Conservation (phyloP, 2,888 invertebrate species). For the Cryptus viduatorius region DNA sequence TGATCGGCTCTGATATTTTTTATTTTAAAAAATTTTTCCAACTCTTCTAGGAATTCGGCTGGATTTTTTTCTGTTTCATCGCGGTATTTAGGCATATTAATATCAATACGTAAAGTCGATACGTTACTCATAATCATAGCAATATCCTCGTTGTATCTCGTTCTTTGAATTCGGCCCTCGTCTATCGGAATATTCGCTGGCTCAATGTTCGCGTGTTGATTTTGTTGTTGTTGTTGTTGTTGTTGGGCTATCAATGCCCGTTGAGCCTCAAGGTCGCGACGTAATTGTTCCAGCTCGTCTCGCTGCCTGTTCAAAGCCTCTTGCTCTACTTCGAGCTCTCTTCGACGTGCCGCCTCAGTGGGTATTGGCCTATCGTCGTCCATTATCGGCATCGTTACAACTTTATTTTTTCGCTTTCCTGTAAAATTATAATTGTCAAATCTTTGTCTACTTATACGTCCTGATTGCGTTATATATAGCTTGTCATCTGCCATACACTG, state of each 20-base stretch:
- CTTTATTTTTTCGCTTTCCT: background rate
- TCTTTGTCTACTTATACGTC: background rate
- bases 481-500: conserved; percentile 6
- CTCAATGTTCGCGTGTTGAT: background rate
- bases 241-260: background rate
- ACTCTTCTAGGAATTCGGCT: background rate
- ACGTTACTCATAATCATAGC: conserved; percentile 9
- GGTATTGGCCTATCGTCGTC: background rate
- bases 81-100: background rate
- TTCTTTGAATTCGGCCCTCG: background rate
- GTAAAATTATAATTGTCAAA: background rate
- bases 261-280: conserved; percentile 31
- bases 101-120: conserved; percentile 7
- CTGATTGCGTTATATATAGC: conserved; percentile 4
- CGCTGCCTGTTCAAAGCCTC: conserved; percentile 22
- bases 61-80: background rate
- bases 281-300: conserved; percentile 19
- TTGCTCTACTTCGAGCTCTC: background rate
- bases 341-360: background rate
- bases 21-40: conserved; percentile 5
- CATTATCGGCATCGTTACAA: background rate
- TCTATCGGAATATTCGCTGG: background rate
- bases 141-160: background rate
- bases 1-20: background rate
- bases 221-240: conserved; percentile 35